These are phyloP conservation scores for Pelobates cultripes DNA, from an alignment of 2,797 vertebrate species.

Conservation along the genomic window DNA sequence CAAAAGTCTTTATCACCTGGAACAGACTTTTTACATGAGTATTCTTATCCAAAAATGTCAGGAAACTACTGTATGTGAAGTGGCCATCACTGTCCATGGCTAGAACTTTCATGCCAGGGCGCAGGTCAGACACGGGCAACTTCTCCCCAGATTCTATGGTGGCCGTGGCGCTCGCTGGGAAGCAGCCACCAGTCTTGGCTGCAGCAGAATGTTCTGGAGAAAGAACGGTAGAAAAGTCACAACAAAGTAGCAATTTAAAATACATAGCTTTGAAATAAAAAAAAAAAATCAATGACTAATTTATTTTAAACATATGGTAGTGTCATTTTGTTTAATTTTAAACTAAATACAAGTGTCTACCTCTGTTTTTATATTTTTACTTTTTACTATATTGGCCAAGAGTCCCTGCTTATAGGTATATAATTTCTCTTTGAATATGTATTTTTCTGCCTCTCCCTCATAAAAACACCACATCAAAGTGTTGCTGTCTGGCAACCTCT, in stretches of 20 bases:
- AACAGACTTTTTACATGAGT: constrained; percentile 75
- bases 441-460: constrained; percentile 6
- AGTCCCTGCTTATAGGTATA: neutral
- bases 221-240: constrained; percentile 53
- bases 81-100: constrained; percentile 79
- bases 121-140: constrained; percentile 79
- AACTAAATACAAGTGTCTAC: neutral
- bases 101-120: constrained; percentile 84
- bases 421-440: constrained; percentile 4
- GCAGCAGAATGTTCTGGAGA: constrained; percentile 91
- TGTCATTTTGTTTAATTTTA: neutral
- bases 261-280: neutral
- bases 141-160: constrained; percentile 78
- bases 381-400: neutral
- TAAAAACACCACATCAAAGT: neutral
- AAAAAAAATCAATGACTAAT: neutral
- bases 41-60: constrained; percentile 88
- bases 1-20: constrained; percentile 79
- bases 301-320: neutral
- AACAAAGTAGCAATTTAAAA: constrained; percentile 24
- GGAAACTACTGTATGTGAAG: constrained; percentile 86
- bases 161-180: constrained; percentile 82
- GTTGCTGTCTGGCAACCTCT: neutral
- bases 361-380: neutral
- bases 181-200: constrained; percentile 97